Conservation (phyloP, 2,888 invertebrate species). For the Melinopterus prodromus region DNA sequence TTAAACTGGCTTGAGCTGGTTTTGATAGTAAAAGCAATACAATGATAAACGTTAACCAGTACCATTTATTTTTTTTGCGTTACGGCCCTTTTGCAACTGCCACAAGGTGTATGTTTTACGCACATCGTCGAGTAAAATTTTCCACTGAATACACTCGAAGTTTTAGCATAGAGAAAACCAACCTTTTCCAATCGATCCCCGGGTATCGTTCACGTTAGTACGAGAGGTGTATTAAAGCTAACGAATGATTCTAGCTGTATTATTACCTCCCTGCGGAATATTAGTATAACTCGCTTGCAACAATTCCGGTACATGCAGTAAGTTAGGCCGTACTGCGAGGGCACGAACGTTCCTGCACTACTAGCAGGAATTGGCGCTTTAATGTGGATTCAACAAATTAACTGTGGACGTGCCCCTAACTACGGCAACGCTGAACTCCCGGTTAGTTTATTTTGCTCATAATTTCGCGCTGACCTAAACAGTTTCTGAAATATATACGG, state of each 20-base stretch:
- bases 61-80: no score
- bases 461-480: slow-evolving; percentile 26
- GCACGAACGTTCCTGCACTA: not conserved
- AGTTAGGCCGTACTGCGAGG: not conserved
- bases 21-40: no score
- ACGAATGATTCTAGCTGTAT: slow-evolving; percentile 4
- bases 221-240: not conserved
- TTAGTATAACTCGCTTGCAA: not conserved
- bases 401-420: slow-evolving; percentile 31
- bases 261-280: not conserved
- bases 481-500: slow-evolving; percentile 24
- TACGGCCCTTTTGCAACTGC: no score
- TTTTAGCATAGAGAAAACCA: no score
- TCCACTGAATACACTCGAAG: no score
- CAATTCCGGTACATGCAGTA: not conserved
- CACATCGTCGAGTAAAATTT: no score
- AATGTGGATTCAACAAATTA: slow-evolving; percentile 34
- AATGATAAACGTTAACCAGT: no score
- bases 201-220: not conserved
- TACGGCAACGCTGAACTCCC: not conserved
- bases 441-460: slow-evolving; percentile 31
- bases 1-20: no score
- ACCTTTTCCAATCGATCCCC: no score
- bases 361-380: slow-evolving; percentile 25
- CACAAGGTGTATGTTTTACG: no score